Evolutionary conservation across 35 echinoderm and acorn worm genomes (phyloP).

Genomic region (Eucidaris tribuloides): DNA sequence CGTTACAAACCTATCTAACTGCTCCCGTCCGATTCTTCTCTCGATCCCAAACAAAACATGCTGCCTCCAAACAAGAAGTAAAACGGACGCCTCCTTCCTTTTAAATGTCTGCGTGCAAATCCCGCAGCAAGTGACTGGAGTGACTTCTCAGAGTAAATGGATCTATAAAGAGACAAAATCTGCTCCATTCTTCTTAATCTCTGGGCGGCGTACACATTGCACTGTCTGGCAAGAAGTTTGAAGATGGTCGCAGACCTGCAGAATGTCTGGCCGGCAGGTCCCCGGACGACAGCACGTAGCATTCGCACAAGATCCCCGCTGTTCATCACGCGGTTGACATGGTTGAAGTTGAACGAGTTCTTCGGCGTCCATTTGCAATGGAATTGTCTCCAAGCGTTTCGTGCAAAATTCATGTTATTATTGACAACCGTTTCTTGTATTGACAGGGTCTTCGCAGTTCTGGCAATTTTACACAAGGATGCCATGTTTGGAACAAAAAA

Average conservation of each 20-base stretch:
- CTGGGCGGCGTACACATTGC: slow-evolving; percentile 72
- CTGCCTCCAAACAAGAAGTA: slow-evolving; percentile 80
- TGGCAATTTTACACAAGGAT: too few species aligned
- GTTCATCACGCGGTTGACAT: too few species aligned
- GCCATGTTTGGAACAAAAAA: too few species aligned
- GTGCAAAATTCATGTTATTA: too few species aligned
- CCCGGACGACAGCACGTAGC: neutral
- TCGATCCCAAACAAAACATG: slow-evolving; percentile 62
- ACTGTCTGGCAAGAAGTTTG: slow-evolving; percentile 53
- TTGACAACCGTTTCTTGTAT: too few species aligned
- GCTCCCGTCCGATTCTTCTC: too few species aligned
- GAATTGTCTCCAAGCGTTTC: too few species aligned
- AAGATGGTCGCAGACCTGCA: slow-evolving; percentile 21
- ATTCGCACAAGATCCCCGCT: neutral
- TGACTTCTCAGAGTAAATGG: slow-evolving; percentile 59
- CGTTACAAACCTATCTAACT: too few species aligned
- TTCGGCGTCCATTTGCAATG: too few species aligned
- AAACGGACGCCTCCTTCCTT: slow-evolving; percentile 40
- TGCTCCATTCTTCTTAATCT: slow-evolving; percentile 63
- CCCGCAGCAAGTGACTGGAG: slow-evolving; percentile 55
- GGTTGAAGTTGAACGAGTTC: too few species aligned
- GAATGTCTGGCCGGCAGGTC: slow-evolving; percentile 28
- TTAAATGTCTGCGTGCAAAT: slow-evolving; percentile 61
- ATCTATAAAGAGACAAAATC: slow-evolving; percentile 57
- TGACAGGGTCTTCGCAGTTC: too few species aligned